Evolutionary conservation across 2,888 invertebrate genomes (phyloP).

Genomic region (Trilocha varians): DNA sequence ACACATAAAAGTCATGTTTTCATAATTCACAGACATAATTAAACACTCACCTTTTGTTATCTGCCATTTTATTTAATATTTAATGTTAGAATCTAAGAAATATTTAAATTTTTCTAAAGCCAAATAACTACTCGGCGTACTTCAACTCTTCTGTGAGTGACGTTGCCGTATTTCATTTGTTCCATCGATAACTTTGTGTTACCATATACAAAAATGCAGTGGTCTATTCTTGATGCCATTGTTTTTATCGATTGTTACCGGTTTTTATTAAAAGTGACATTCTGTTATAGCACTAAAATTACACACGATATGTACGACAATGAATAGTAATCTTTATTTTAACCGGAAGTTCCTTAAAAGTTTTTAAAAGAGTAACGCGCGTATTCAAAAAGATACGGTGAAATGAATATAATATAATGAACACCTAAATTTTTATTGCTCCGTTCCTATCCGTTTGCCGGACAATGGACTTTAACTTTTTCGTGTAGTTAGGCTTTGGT

Average conservation of each 20-base stretch:
- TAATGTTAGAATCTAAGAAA: constrained; percentile 44
- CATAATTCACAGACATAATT: neutral
- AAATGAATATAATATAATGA: no score
- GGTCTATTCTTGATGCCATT: neutral
- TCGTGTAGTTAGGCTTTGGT: no score
- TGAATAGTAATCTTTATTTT: no score
- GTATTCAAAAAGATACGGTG: no score
- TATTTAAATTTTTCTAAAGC: constrained; percentile 48
- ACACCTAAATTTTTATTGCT: no score
- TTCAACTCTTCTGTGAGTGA: constrained; percentile 60
- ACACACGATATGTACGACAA: no score
- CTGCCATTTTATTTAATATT: constrained; percentile 65
- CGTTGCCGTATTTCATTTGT: constrained; percentile 75
- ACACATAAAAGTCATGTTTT: constrained; percentile 13
- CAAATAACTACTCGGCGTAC: constrained; percentile 48
- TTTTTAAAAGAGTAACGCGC: no score
- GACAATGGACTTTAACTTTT: no score
- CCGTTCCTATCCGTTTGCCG: no score
- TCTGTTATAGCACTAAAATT: no score
- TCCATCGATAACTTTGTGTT: constrained; percentile 43
- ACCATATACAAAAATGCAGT: constrained; percentile 20
- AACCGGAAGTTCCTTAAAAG: no score
- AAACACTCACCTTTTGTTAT: constrained; percentile 65
- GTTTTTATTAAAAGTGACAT: no score
- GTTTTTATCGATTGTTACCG: neutral